phyloP scores from a whole-genome alignment of 2,797 vertebrate genomes.

The Ctenochaetus hawaiiensis region DNA sequence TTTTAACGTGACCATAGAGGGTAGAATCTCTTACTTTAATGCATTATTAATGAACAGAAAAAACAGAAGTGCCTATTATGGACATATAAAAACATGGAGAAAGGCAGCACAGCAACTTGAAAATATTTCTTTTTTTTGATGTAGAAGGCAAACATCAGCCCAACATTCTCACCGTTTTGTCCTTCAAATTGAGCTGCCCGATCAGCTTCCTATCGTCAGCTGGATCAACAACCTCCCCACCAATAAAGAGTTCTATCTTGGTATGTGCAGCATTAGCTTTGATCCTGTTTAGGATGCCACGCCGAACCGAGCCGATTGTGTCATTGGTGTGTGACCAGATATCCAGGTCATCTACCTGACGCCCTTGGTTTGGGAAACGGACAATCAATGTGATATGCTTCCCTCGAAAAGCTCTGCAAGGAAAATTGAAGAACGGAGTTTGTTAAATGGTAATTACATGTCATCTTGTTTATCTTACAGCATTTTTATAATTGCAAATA shows the following conservation, averaged over 20 bases:
- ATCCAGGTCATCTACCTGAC: slow-evolving; percentile 98
- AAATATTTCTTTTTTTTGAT: neutral
- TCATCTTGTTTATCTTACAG: neutral
- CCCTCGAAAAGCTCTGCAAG: slow-evolving; percentile 95
- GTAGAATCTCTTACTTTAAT: neutral
- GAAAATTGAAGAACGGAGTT: slow-evolving; percentile 15
- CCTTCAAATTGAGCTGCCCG: slow-evolving; percentile 97
- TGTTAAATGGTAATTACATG: neutral
- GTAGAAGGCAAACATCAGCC: neutral
- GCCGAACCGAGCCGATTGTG: slow-evolving; percentile 96
- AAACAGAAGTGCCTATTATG: neutral
- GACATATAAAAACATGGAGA: neutral
- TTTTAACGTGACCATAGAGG: neutral
- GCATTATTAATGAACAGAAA: neutral
- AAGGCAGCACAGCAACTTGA: neutral
- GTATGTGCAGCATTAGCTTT: slow-evolving; percentile 99
- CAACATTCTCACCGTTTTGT: slow-evolving; percentile 92
- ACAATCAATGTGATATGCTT: slow-evolving; percentile 98
- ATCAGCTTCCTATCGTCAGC: slow-evolving; percentile 98
- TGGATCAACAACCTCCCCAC: slow-evolving; percentile 96
- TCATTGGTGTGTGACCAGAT: slow-evolving; percentile 99
- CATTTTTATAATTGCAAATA: neutral
- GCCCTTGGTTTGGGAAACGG: slow-evolving; percentile 98
- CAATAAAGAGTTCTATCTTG: slow-evolving; percentile 98
- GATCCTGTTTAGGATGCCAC: slow-evolving; percentile 96